Percentiles rank a stretch among this genome's conserved stretches.
These are phyloP conservation scores for Oplegnathus fasciatus DNA, from an alignment of 2,113 vertebrate species.

Conservation along the genomic window DNA sequence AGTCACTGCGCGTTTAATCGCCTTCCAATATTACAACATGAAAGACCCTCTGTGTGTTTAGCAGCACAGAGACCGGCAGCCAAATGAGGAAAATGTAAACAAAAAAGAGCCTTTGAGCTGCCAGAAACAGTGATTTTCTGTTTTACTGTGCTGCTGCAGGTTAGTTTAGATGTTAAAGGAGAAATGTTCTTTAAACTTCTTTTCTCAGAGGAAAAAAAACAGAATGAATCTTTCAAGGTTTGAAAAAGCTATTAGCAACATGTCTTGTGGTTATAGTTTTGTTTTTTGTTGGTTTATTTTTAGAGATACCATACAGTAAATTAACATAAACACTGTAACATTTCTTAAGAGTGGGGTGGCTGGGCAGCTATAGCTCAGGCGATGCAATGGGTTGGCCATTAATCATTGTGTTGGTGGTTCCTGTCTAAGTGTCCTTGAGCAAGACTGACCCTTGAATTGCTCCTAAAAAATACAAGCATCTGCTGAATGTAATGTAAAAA, in stretches of 20 bases:
- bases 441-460: neutral
- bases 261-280: too few relatives aligned
- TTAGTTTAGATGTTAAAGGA: too few relatives aligned
- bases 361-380: neutral
- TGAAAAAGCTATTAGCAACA: neutral
- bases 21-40: conserved; percentile 42
- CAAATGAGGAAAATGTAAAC: conserved; percentile 12
- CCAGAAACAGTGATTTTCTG: too few relatives aligned
- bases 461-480: neutral
- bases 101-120: neutral
- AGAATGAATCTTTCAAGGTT: neutral
- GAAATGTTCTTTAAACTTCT: neutral
- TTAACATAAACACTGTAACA: neutral
- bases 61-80: conserved; percentile 17
- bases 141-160: too few relatives aligned
- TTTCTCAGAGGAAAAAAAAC: neutral
- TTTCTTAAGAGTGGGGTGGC: neutral
- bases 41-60: conserved; percentile 24
- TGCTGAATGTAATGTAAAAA: neutral
- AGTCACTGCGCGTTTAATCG: conserved; percentile 54
- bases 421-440: conserved; percentile 1
- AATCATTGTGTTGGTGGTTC: neutral
- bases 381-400: neutral
- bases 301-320: neutral
- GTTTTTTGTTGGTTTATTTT: too few relatives aligned